These are phyloP conservation scores for Therioaphis trifolii DNA, from an alignment of 2,888 invertebrate genomes.

Conservation along the genomic window DNA sequence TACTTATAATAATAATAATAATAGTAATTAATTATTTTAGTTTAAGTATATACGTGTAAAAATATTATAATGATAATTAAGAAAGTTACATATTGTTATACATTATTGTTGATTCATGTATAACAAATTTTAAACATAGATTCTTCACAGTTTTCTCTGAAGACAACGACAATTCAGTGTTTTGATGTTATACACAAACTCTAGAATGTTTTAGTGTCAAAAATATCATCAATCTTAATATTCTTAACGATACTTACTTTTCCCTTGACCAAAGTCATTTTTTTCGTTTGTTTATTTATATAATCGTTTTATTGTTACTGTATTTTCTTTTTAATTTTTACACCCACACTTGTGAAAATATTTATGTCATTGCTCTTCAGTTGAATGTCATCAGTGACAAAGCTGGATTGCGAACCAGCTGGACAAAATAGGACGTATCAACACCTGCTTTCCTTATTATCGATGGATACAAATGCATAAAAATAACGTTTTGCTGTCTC, in stretches of 20 bases:
- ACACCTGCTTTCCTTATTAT: constrained; percentile 39
- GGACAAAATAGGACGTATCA: not conserved
- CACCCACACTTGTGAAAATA: constrained; percentile 20
- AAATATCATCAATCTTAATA: constrained; percentile 30
- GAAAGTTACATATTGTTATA: not conserved
- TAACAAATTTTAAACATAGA: not conserved
- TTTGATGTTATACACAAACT: not conserved
- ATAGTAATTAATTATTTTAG: no score
- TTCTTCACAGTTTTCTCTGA: constrained; percentile 20
- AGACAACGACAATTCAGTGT: not conserved
- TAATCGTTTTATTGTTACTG: not conserved
- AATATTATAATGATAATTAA: not conserved
- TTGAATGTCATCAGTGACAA: not conserved
- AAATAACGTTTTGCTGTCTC: not conserved
- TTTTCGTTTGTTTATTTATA: constrained; percentile 7
- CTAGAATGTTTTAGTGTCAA: constrained; percentile 17
- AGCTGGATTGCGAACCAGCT: not conserved
- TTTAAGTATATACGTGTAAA: no score
- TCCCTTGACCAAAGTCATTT: not conserved
- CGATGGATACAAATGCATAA: not conserved
- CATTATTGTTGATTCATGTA: not conserved
- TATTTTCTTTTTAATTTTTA: constrained; percentile 19
- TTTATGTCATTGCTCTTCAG: not conserved
- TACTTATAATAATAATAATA: no score
- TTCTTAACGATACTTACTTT: constrained; percentile 14